Percentiles rank a stretch among this genome's conserved stretches.
Conservation (phyloP, 2,888 invertebrate species). For the Drosophila macrothrix region DNA sequence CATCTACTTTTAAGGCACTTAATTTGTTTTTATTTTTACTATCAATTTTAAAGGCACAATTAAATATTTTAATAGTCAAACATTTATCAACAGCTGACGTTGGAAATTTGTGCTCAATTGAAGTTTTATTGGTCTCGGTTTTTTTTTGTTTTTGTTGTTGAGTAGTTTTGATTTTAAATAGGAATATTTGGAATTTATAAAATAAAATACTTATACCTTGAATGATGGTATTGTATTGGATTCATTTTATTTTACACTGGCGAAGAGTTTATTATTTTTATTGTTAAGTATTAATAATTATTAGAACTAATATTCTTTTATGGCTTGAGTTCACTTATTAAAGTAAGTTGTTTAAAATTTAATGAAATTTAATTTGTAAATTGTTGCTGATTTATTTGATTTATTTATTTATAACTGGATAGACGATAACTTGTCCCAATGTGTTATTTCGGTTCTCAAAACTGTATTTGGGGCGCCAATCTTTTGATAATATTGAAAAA, state of each 20-base stretch:
- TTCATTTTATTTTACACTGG: not conserved
- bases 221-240: accelerated
- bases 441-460: constrained; percentile 31
- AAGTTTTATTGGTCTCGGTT: constrained; percentile 18
- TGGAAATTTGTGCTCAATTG: constrained; percentile 23
- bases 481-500: constrained; percentile 38
- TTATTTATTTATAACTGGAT: constrained; percentile 8
- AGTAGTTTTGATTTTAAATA: constrained; percentile 12
- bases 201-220: not conserved
- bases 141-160: not conserved
- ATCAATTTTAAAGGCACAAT: constrained; percentile 35
- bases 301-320: not conserved
- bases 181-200: not conserved
- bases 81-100: constrained; percentile 27
- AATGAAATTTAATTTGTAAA: not conserved
- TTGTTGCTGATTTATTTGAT: constrained; percentile 7
- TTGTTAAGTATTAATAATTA: not conserved
- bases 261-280: not conserved
- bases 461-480: constrained; percentile 42
- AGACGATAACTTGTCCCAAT: not conserved
- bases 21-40: constrained; percentile 42
- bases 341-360: not conserved
- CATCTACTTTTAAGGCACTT: constrained; percentile 24
- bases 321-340: not conserved
- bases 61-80: constrained; percentile 33